Percentiles rank a stretch among this genome's conserved stretches.
Conservation (phyloP, 37 sponge, comb jelly and placozoan species). For the Cladorhizidae sp. region DNA sequence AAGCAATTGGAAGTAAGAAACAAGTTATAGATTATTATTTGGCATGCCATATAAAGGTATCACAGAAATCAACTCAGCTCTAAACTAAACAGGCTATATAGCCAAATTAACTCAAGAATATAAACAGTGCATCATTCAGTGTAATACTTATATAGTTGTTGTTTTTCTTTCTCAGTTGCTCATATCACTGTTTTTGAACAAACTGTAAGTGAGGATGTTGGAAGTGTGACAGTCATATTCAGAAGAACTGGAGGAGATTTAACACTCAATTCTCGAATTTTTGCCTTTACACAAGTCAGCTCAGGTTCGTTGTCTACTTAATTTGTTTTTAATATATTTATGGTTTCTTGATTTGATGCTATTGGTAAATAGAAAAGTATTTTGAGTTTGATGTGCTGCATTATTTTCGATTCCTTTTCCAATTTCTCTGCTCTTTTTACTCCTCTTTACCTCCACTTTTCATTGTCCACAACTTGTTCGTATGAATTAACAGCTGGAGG, state of each 20-base stretch:
- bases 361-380: too few relatives aligned
- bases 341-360: too few relatives aligned
- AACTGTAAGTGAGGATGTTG: conserved; percentile 22
- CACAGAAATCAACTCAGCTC: neutral
- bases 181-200: neutral
- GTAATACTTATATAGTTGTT: too few relatives aligned
- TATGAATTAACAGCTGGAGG: neutral
- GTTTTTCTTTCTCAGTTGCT: conserved; percentile 1
- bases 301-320: too few relatives aligned
- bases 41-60: neutral
- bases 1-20: conserved; percentile 32
- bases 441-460: too few relatives aligned
- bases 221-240: neutral
- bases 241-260: conserved; percentile 18
- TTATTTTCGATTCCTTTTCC: too few relatives aligned
- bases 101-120: too few relatives aligned
- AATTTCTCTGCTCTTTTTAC: too few relatives aligned
- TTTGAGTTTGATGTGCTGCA: too few relatives aligned
- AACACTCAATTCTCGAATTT: neutral
- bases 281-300: neutral
- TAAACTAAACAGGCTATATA: neutral
- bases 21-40: neutral
- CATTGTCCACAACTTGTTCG: too few relatives aligned
- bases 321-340: too few relatives aligned
- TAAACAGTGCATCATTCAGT: neutral